phyloP scores from a whole-genome alignment of 2,888 invertebrate species.

The Zaprionus bogoriensis region DNA sequence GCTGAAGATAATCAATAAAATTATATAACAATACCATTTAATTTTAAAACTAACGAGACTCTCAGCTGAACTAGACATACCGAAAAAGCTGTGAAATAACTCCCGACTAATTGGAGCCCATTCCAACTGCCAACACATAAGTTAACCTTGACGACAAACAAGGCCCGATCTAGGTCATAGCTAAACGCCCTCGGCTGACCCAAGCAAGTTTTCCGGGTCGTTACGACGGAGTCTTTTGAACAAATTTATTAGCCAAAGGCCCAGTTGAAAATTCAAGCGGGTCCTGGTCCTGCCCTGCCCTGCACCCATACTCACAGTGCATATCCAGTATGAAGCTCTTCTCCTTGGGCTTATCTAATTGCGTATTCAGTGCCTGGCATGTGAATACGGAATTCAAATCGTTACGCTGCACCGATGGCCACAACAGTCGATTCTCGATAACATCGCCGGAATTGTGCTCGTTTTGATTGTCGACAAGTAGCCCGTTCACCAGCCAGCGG shows the following conservation, averaged over 20 bases:
- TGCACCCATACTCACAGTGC: conserved; percentile 90
- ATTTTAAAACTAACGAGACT: too few relatives aligned
- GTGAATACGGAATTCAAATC: conserved; percentile 94
- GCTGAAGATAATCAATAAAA: too few relatives aligned
- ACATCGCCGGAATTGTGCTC: conserved; percentile 93
- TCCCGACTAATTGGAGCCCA: background rate
- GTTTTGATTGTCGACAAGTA: conserved; percentile 91
- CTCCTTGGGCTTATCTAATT: conserved; percentile 90
- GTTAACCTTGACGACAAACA: background rate
- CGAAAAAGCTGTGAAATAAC: too few relatives aligned
- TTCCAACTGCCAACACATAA: background rate
- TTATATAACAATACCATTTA: too few relatives aligned
- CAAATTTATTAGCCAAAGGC: conserved; percentile 6
- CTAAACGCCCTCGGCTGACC: background rate
- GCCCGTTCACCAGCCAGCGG: conserved; percentile 92
- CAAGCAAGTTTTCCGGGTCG: background rate
- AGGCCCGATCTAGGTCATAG: background rate
- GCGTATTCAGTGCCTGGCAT: conserved; percentile 93
- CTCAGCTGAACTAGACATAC: too few relatives aligned
- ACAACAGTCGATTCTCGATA: conserved; percentile 91
- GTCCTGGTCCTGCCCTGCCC: too few relatives aligned
- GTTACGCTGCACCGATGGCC: conserved; percentile 89
- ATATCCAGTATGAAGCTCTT: conserved; percentile 90
- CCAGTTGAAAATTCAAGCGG: background rate
- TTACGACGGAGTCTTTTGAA: background rate